phyloP scores from a whole-genome alignment of 1,140 invertebrate species.

The Cephus cinctus region DNA sequence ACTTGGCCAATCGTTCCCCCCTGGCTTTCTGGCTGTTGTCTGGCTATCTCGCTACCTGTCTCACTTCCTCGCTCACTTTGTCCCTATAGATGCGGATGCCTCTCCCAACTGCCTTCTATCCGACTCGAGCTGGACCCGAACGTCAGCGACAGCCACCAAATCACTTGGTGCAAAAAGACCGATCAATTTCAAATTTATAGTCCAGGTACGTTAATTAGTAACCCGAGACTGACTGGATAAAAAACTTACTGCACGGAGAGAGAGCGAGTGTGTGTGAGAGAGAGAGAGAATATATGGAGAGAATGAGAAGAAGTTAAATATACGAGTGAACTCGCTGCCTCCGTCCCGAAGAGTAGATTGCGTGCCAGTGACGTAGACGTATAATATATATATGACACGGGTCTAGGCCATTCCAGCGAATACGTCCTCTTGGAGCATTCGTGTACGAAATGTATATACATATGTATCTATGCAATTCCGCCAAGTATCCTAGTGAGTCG shows the following conservation, averaged over 20 bases:
- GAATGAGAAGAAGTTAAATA: not conserved
- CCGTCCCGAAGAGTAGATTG: not conserved
- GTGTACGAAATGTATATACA: too few relatives aligned
- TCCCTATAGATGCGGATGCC: not conserved
- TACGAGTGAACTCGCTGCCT: not conserved
- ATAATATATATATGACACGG: too few relatives aligned
- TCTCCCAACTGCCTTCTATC: not conserved
- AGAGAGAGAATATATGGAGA: not conserved
- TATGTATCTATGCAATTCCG: too few relatives aligned
- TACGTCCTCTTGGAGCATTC: too few relatives aligned
- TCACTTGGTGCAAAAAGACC: conserved; percentile 39
- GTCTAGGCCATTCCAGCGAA: too few relatives aligned
- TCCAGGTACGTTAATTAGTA: conserved; percentile 45
- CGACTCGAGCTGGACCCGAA: not conserved
- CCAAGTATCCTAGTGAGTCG: too few relatives aligned
- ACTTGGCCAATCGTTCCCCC: not conserved
- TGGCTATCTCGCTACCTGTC: not conserved
- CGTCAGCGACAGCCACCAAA: conserved; percentile 25
- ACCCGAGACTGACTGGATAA: conserved; percentile 28
- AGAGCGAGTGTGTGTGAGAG: not conserved
- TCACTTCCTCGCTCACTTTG: not conserved
- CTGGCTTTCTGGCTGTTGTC: not conserved
- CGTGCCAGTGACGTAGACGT: not conserved
- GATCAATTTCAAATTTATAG: conserved; percentile 48
- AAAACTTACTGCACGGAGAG: conserved; percentile 21